Evolutionary conservation across 2,113 vertebrate species (phyloP).

Genomic region (Lasiurus cinereus): DNA sequence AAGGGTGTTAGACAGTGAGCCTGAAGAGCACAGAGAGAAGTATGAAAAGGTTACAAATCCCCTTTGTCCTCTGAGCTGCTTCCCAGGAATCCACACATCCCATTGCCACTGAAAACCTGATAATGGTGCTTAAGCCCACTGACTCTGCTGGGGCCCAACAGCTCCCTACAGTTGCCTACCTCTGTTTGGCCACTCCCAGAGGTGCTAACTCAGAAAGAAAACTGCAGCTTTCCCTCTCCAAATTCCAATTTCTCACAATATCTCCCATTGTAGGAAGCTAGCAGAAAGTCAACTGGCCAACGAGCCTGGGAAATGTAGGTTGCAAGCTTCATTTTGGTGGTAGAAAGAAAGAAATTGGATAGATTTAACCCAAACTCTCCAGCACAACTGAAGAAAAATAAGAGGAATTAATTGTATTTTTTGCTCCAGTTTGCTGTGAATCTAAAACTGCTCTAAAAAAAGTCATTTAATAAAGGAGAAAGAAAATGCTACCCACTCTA

Average conservation of each 20-base stretch:
- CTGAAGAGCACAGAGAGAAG: background rate
- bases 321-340: background rate
- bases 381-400: background rate
- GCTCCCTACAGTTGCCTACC: background rate
- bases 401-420: background rate
- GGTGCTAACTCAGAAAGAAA: background rate
- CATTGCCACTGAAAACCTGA: background rate
- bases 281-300: background rate
- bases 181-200: background rate
- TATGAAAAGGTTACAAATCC: background rate
- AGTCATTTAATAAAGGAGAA: background rate
- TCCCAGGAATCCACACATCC: background rate
- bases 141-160: background rate
- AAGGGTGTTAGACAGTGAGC: background rate
- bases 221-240: background rate
- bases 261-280: background rate
- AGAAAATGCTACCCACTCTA: background rate
- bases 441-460: background rate
- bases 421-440: slow-evolving; percentile 13
- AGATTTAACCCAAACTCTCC: background rate
- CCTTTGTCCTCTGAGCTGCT: background rate
- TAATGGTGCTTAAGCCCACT: background rate
- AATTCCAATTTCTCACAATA: background rate
- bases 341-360: background rate
- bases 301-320: background rate